Evolutionary conservation across 2,888 invertebrate genomes (phyloP), one percentile per base, ranked within the genome.

Genomic region (Cantharis lateralis): DNA sequence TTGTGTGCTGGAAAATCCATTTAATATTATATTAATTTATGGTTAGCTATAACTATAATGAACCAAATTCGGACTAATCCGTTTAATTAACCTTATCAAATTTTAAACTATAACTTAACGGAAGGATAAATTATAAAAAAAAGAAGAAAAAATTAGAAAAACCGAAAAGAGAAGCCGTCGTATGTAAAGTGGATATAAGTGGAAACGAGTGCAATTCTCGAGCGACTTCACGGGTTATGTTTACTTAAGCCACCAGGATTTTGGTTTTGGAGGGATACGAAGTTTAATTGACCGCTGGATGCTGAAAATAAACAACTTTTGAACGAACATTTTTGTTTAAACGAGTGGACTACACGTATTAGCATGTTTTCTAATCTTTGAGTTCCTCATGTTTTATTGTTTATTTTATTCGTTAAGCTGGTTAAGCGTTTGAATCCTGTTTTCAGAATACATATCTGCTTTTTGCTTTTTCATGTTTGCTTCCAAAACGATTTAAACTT

Each of bases 361-460:
- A 82, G 80, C 81, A 82, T 82, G 82, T 82, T 82, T 82, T 80
- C 81, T 81, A 82, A 82, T 82, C 81, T 81, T 77, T 63, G 78
- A 77, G 75, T 74, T 79, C 78, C 78, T 78, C 75, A 69, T 74
- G 74, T 73, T 72, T 76, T 78, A 79, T 81, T 81, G 79, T 81
- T 81, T 81, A 81, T 79, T 79, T 79, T 80, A 81, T 81, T 81
- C 75, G 78, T 79, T 81, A 81, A 81, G 78, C 79, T 24, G 66
- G 70, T 77, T 79, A 80, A 78, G 77, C 74, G 74, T 64, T 70
- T 76, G 68, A 61, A 63, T 71, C 62, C 70, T 63, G 68, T 68
- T 74, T 62, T 74, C 63, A 68, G 18, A 63, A 72, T 78, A 68
- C 71, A 32, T 26, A 74, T 68, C 48, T 78, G 72, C 70, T 76